A percentile compares a stretch with the other conserved stretches of the same genome.
Evolutionary conservation across 2,113 vertebrate genomes (phyloP).

Genomic region (Syngnathus floridae): DNA sequence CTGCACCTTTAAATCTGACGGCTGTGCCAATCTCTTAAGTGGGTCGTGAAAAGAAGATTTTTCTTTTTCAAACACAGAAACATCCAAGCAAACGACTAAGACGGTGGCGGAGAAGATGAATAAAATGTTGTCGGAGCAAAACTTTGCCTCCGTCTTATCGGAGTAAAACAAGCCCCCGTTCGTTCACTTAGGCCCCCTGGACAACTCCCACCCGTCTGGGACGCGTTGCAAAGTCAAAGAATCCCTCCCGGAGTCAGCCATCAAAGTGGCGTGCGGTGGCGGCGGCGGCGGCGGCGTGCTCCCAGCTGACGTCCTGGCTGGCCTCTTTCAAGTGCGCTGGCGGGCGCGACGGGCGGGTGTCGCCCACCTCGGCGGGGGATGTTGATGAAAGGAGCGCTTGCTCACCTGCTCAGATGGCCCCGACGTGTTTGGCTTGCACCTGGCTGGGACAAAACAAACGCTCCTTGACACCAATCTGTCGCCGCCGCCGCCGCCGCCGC

Average conservation of each 20-base stretch:
- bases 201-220: slow-evolving; percentile 11
- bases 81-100: background rate
- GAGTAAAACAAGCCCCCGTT: too few relatives aligned
- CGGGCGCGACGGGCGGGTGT: slow-evolving; percentile 26
- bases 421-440: background rate
- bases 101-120: background rate
- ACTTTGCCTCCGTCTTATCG: background rate
- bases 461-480: slow-evolving; percentile 44
- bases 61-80: too few relatives aligned
- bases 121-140: background rate
- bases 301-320: background rate
- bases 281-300: background rate
- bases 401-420: background rate
- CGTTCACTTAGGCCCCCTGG: background rate
- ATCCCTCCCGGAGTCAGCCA: slow-evolving; percentile 6
- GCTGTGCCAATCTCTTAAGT: too few relatives aligned
- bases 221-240: background rate
- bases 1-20: background rate
- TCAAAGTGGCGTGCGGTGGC: background rate
- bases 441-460: slow-evolving; percentile 33
- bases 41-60: too few relatives aligned
- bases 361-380: slow-evolving; percentile 19
- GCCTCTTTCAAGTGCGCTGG: slow-evolving; percentile 9
- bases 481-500: slow-evolving; percentile 10
- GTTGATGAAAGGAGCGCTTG: slow-evolving; percentile 28